These are phyloP conservation scores for Leptinotarsa tumamoca DNA, from an alignment of 2,888 invertebrate genomes.

Conservation along the genomic window DNA sequence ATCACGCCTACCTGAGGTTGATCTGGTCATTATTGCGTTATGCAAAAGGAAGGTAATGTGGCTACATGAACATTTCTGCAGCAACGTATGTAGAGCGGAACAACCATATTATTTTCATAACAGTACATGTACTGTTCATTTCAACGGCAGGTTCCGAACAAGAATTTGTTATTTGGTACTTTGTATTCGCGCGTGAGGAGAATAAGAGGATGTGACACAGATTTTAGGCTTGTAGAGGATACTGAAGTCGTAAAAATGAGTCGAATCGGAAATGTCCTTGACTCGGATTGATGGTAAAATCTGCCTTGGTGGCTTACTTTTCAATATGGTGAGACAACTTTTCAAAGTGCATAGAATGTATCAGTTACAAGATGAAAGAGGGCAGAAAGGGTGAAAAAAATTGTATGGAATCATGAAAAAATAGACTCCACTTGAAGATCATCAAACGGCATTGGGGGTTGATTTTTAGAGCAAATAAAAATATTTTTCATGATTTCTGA, in stretches of 20 bases:
- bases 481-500: no score
- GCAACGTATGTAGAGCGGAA: constrained; percentile 11
- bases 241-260: background rate
- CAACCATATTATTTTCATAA: constrained; percentile 18
- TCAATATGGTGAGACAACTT: no score
- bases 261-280: no score
- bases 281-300: no score
- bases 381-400: no score
- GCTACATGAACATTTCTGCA: constrained; percentile 9
- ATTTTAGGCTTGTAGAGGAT: background rate
- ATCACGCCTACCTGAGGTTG: background rate
- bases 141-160: constrained; percentile 14
- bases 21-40: constrained; percentile 4
- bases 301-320: no score
- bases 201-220: constrained; percentile 10
- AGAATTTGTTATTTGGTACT: constrained; percentile 15
- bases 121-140: constrained; percentile 20
- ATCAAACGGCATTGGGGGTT: no score
- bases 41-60: constrained; percentile 16
- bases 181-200: background rate
- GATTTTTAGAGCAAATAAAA: no score
- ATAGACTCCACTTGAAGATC: no score
- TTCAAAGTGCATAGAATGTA: no score
- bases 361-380: no score
- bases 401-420: no score